These are phyloP conservation scores for Hippocampus barbouri DNA, from an alignment of 2,113 vertebrate genomes.

Conservation along the genomic window DNA sequence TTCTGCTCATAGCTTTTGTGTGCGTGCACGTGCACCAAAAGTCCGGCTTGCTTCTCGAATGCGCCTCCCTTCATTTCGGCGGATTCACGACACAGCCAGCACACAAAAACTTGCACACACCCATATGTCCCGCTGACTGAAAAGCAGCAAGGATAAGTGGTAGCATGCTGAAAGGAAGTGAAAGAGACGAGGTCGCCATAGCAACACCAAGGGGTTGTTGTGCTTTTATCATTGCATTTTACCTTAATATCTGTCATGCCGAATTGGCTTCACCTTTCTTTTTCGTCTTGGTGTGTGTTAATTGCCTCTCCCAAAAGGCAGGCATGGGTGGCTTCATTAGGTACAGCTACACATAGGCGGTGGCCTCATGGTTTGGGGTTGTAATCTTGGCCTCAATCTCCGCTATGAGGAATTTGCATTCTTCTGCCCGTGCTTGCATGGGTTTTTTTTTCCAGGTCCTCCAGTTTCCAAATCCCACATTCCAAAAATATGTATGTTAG, in stretches of 20 bases:
- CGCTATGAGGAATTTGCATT: too few species aligned
- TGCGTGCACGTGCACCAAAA: not conserved
- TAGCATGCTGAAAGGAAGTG: constrained; percentile 56
- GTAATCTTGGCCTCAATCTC: too few species aligned
- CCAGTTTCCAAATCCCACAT: too few species aligned
- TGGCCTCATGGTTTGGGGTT: too few species aligned
- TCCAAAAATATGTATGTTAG: too few species aligned
- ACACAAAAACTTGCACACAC: constrained; percentile 50
- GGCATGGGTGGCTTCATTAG: not conserved
- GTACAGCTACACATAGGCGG: too few species aligned
- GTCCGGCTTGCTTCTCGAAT: constrained; percentile 41
- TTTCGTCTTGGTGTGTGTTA: constrained; percentile 8
- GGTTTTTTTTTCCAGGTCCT: too few species aligned
- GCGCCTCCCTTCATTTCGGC: constrained; percentile 56
- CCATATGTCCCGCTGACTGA: constrained; percentile 62
- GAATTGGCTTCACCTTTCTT: constrained; percentile 29
- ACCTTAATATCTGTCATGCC: constrained; percentile 17
- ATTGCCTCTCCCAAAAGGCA: constrained; percentile 18
- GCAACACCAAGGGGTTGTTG: constrained; percentile 58
- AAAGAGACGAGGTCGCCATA: constrained; percentile 60
- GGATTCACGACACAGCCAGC: constrained; percentile 56
- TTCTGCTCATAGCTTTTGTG: not conserved
- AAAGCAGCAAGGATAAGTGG: constrained; percentile 67
- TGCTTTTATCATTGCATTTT: constrained; percentile 52
- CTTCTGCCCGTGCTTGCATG: too few species aligned